Percentiles rank a stretch among this genome's conserved stretches.
Conservation (phyloP, 2,888 invertebrate species). For the Leuctra nigra region DNA sequence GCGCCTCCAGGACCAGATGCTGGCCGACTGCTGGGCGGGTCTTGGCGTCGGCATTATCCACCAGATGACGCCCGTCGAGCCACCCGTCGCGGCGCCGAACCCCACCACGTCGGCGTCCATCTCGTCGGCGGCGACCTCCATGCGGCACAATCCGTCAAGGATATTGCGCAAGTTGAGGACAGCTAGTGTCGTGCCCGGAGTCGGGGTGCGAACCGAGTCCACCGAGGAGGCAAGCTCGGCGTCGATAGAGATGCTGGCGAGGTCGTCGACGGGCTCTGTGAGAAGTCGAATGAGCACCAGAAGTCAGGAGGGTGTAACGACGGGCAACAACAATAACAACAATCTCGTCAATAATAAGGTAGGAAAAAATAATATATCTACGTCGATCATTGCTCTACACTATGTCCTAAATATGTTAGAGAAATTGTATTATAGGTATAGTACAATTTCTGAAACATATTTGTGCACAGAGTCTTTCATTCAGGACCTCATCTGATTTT, state of each 20-base stretch:
- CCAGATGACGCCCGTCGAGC: constrained; percentile 1
- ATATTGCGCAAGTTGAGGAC: constrained; percentile 42
- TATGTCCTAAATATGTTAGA: too few relatives aligned
- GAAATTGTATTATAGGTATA: too few relatives aligned
- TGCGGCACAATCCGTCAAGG: constrained; percentile 29
- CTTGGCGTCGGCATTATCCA: constrained; percentile 22
- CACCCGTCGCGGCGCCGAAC: background rate
- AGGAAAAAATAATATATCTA: too few relatives aligned
- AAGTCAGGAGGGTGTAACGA: constrained; percentile 14
- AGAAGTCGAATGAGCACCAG: constrained; percentile 22
- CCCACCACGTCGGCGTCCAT: constrained; percentile 2
- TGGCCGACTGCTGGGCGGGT: constrained; percentile 40
- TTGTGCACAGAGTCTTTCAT: too few relatives aligned
- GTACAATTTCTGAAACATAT: too few relatives aligned
- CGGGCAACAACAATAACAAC: constrained; percentile 12
- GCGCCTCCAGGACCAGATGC: constrained; percentile 45
- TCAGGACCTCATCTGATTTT: too few relatives aligned
- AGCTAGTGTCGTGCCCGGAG: constrained; percentile 32
- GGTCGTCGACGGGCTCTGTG: constrained; percentile 34
- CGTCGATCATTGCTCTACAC: too few relatives aligned
- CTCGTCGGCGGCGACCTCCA: background rate
- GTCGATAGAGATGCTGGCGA: constrained; percentile 32
- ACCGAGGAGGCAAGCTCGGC: constrained; percentile 38
- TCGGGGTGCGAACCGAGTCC: constrained; percentile 35
- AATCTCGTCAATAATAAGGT: background rate